phyloP scores from a whole-genome alignment of 2,888 invertebrate genomes.

The Drosophila austrosaltans region DNA sequence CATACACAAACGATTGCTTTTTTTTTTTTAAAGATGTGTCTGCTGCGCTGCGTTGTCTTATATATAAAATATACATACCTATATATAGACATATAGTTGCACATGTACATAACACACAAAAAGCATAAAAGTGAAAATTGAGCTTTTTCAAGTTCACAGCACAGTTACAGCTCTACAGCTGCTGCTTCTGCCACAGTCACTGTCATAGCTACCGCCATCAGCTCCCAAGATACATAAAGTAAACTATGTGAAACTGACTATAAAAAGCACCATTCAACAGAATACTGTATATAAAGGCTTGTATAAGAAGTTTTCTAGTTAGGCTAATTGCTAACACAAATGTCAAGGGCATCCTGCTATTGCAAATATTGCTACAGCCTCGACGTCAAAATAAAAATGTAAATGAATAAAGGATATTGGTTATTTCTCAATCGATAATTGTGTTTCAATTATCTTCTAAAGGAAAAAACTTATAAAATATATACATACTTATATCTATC shows the following conservation, averaged over 20 bases:
- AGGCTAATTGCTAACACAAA: conserved; percentile 6
- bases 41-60: neutral
- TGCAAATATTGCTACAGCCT: too few species aligned
- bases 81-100: neutral
- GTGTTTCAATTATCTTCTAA: neutral
- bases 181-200: neutral
- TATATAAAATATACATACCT: neutral
- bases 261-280: neutral
- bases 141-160: conserved; percentile 68
- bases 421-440: neutral
- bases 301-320: conserved; percentile 1
- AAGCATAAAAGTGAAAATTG: conserved; percentile 69
- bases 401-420: neutral
- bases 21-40: conserved; percentile 22
- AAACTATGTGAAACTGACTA: conserved; percentile 1
- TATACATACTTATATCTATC: too few species aligned
- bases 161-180: conserved; percentile 26
- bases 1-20: conserved; percentile 4
- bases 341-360: conserved; percentile 6
- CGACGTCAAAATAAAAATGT: neutral
- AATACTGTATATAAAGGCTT: neutral
- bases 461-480: too few species aligned
- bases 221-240: neutral
- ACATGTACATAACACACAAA: neutral
- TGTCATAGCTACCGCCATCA: neutral